Percentiles rank a stretch among this genome's conserved stretches.
Evolutionary conservation across 2,797 vertebrate species (phyloP).

Genomic region (Helarctos malayanus): DNA sequence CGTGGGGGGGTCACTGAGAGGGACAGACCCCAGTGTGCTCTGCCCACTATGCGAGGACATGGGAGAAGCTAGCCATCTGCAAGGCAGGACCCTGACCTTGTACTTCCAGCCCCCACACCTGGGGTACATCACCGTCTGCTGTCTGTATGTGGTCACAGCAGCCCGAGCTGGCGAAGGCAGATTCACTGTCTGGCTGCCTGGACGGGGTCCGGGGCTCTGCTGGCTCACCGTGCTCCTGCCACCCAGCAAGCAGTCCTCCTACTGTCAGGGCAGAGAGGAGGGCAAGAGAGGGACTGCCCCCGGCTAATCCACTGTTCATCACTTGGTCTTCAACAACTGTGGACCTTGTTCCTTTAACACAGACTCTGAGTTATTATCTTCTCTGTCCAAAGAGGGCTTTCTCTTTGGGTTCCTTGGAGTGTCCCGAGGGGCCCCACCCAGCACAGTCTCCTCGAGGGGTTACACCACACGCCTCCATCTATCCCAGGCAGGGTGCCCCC

Average conservation of each 20-base stretch:
- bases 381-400: neutral
- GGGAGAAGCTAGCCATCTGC: neutral
- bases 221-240: too few species aligned
- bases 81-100: neutral
- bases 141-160: neutral
- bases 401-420: neutral
- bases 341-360: neutral
- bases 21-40: neutral
- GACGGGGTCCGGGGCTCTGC: neutral
- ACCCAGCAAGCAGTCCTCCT: too few species aligned
- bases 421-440: neutral
- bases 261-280: neutral
- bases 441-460: neutral
- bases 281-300: neutral
- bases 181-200: neutral
- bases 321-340: neutral
- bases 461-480: rapidly evolving
- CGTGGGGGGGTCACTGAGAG: too few species aligned
- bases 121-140: neutral
- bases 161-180: neutral
- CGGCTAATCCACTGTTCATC: neutral
- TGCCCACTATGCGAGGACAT: rapidly evolving
- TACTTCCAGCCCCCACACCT: neutral
- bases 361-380: neutral
- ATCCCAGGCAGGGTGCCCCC: neutral